phyloP scores from a whole-genome alignment of 2,797 vertebrate species.

The Eidolon dupreanum region DNA sequence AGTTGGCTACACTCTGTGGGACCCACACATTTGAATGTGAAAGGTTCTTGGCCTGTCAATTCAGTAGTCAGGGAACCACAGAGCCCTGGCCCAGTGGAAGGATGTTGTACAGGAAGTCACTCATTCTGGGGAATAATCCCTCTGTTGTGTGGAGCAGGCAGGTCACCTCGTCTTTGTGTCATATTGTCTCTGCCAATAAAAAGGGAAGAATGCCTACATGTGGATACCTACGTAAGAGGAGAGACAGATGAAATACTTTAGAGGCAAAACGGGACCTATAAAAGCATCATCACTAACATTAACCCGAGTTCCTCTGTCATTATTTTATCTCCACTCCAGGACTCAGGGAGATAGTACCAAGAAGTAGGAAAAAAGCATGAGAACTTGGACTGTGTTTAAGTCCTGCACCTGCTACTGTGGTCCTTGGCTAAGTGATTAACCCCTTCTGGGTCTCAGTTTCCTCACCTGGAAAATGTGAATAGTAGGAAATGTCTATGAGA shows the following conservation, averaged over 20 bases:
- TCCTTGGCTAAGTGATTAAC: neutral
- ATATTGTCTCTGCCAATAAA: neutral
- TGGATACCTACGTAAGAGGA: neutral
- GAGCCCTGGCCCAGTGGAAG: neutral
- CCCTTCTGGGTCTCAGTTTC: neutral
- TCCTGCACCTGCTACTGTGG: neutral
- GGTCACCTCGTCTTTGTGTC: neutral
- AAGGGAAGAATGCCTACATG: neutral
- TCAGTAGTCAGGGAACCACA: neutral
- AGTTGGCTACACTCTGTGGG: neutral
- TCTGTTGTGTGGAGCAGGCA: neutral
- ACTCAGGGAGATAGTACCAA: neutral
- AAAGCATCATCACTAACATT: neutral
- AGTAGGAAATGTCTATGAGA: neutral
- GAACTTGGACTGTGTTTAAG: neutral
- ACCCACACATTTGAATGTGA: neutral
- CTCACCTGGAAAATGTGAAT: neutral
- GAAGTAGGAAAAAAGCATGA: neutral
- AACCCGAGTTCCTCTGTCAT: neutral
- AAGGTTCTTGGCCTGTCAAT: neutral
- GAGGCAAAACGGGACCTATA: neutral
- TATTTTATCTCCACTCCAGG: neutral
- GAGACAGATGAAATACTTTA: neutral
- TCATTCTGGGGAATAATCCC: neutral
- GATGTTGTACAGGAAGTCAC: neutral